Base-by-base conservation (phyloP, 2,113 vertebrate genomes). In the Baryphthengus martii region DNA sequence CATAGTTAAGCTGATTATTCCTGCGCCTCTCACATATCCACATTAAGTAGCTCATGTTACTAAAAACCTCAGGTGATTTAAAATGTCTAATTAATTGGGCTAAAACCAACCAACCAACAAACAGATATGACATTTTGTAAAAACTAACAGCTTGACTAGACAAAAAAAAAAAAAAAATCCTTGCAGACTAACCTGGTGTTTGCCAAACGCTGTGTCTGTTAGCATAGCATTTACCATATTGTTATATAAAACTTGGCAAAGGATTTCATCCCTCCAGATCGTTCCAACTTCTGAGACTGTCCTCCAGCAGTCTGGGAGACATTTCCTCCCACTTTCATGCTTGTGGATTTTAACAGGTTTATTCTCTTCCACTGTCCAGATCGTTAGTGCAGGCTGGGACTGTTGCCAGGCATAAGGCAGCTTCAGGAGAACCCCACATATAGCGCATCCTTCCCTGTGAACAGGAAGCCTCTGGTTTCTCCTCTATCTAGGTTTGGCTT, bases 31-130 rank as follows among this genome's bases (percentile, higher is more conserved):
- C 70, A 47, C 29, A 33, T 59, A 77, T 20, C 35, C 61, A 31
- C 3, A 0, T 58, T 62, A 82, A 79, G 61, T 68, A 94, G 70
- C n/a, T 88, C 35, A n/a, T 28, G 10, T 63, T 89, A 67, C 88
- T 76, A 73, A 80, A 88, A 94, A 47, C 23, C 39, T 91, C 47
- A 47, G n/a, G 77, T 95, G 85, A 91, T 85, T 76, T 93, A 68
- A 91, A 79, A 78, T 56, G 31, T 85, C 66, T 87, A 23, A 86
- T 55, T 92, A 91, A 75, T 73, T 89, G 74, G n/a, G 13, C 66
- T 93, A 59, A 88, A 96, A 55, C 35, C 23, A 89, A 31, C 47
- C 33, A 87, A 53, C 31, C 16, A 73, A 70, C 20, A 16, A 86
- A 89, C 28, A 72, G 63, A 74, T 78, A 79, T 6, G 18, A 31